Evolutionary conservation across 1,140 invertebrate genomes (phyloP).

Genomic region (Drosophila burlai): DNA sequence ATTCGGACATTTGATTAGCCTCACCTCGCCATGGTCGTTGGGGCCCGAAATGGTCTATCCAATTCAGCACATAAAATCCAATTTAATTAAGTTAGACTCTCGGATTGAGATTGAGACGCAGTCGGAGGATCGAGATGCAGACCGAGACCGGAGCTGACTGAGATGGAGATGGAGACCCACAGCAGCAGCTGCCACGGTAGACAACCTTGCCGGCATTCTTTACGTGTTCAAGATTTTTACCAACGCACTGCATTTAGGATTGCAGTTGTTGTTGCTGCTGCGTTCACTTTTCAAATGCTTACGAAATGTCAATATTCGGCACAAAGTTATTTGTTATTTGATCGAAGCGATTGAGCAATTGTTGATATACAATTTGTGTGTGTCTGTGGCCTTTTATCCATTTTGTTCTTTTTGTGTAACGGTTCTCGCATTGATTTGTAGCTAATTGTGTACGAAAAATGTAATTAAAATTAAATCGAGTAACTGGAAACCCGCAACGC

Average conservation of each 20-base stretch:
- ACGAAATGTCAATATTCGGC: conserved; percentile 75
- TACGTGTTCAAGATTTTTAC: conserved; percentile 74
- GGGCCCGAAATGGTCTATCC: conserved; percentile 53
- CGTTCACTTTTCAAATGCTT: conserved; percentile 78
- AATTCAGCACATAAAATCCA: conserved; percentile 64
- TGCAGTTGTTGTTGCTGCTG: conserved; percentile 39
- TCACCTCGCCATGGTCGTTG: conserved; percentile 42
- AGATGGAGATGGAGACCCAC: conserved; percentile 28
- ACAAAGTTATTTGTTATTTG: conserved; percentile 79
- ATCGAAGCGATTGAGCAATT: conserved; percentile 75
- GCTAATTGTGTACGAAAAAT: conserved; percentile 65
- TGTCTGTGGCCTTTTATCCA: conserved; percentile 11
- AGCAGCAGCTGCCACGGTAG: conserved; percentile 52
- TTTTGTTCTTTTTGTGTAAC: conserved; percentile 42
- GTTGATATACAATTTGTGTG: conserved; percentile 48
- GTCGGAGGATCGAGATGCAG: conserved; percentile 42
- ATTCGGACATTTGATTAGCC: conserved; percentile 66
- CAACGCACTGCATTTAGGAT: conserved; percentile 65
- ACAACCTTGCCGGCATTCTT: conserved; percentile 79
- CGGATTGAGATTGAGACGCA: conserved; percentile 51
- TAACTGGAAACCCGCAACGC: conserved; percentile 43
- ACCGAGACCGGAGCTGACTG: conserved; percentile 12
- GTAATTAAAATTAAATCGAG: conserved; percentile 63
- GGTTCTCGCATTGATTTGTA: conserved; percentile 57
- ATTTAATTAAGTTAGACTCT: conserved; percentile 75